Evolutionary conservation across 2,888 invertebrate genomes (phyloP).

Genomic region (Parnassius apollo): DNA sequence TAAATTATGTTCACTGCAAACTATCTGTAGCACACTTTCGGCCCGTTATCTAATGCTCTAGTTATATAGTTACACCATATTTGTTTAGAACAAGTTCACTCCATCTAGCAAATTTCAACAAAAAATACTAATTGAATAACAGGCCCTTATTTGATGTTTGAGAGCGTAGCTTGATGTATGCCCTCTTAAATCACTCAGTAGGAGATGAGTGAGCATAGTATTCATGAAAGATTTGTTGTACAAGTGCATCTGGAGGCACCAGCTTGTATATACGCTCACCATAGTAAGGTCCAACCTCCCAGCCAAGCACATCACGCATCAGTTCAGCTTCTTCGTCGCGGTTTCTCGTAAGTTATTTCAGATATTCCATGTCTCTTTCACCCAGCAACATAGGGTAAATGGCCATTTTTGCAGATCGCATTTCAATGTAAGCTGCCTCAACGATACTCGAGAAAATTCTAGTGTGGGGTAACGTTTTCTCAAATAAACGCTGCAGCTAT

Average conservation of each 20-base stretch:
- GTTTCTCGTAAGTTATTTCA: conserved; percentile 89
- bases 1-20: conserved; percentile 22
- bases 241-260: conserved; percentile 81
- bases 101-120: conserved; percentile 1
- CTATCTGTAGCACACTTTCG: conserved; percentile 1
- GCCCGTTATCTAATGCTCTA: conserved; percentile 7
- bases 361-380: conserved; percentile 90
- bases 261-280: conserved; percentile 91
- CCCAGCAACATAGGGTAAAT: conserved; percentile 89
- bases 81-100: background rate
- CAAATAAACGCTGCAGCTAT: too few relatives aligned
- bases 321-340: conserved; percentile 91
- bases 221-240: conserved; percentile 84
- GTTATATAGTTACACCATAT: background rate
- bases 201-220: conserved; percentile 85
- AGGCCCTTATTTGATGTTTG: conserved; percentile 51
- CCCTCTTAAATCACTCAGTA: conserved; percentile 74
- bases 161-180: conserved; percentile 75
- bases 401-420: conserved; percentile 88
- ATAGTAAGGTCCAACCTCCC: conserved; percentile 94
- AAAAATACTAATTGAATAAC: conserved; percentile 25
- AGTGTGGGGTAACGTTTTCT: too few relatives aligned
- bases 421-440: conserved; percentile 78
- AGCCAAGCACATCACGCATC: conserved; percentile 94
- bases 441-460: too few relatives aligned